Evolutionary conservation across 1,140 invertebrate species (phyloP).

Genomic region (Aleiodes sp.): DNA sequence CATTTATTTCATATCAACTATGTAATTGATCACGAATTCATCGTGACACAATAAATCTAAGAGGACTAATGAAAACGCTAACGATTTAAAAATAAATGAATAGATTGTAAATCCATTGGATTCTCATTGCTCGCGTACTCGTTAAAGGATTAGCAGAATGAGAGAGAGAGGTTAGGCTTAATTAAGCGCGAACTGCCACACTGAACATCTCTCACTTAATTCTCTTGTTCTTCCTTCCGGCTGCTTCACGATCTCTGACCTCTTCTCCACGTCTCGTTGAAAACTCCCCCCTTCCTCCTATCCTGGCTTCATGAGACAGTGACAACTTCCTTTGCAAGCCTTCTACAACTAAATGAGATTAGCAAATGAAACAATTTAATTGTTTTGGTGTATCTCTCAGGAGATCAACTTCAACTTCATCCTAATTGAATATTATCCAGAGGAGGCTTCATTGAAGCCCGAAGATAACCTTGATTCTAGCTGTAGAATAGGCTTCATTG

Average conservation of each 20-base stretch:
- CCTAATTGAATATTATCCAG: too few relatives aligned
- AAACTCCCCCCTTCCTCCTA: not conserved
- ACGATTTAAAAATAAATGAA: not conserved
- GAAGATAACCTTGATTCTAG: too few relatives aligned
- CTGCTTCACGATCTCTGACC: slow-evolving; percentile 19
- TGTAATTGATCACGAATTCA: slow-evolving; percentile 9
- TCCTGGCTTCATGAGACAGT: not conserved
- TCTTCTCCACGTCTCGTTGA: not conserved
- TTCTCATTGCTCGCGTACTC: slow-evolving; percentile 28
- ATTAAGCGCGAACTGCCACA: slow-evolving; percentile 30
- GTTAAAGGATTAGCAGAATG: slow-evolving; percentile 34
- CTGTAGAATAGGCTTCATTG: too few relatives aligned
- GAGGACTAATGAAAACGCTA: too few relatives aligned
- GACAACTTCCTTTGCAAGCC: not conserved
- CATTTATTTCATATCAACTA: not conserved
- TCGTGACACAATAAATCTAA: too few relatives aligned
- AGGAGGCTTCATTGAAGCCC: too few relatives aligned
- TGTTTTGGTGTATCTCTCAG: too few relatives aligned
- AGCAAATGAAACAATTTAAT: too few relatives aligned
- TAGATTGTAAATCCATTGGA: slow-evolving; percentile 29
- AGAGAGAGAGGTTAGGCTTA: slow-evolving; percentile 9
- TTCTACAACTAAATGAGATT: not conserved
- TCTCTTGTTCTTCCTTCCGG: slow-evolving; percentile 19
- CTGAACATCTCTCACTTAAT: slow-evolving; percentile 15
- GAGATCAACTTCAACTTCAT: too few relatives aligned